These are phyloP conservation scores for Rhinella marina DNA, from an alignment of 2,797 vertebrate genomes.

Conservation along the genomic window DNA sequence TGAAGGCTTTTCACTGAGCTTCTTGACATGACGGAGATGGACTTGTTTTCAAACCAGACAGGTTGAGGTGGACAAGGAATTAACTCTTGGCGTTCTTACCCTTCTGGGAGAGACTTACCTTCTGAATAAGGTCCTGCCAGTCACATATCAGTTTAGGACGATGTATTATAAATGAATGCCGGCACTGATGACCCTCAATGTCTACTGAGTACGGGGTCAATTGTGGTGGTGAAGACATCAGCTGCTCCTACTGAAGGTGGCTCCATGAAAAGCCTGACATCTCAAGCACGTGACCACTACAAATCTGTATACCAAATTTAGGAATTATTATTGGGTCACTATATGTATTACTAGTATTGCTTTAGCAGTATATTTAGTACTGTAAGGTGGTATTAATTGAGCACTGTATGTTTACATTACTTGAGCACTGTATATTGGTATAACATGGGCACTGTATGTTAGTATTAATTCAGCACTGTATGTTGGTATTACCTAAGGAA, in stretches of 20 bases:
- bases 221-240: neutral
- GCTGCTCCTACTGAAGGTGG: neutral
- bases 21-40: slow-evolving; percentile 41
- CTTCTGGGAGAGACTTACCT: neutral
- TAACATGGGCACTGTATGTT: too few relatives aligned
- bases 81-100: slow-evolving; percentile 10
- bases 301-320: neutral
- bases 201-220: neutral
- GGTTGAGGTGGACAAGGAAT: slow-evolving; percentile 3
- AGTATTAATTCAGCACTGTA: too few relatives aligned
- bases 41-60: slow-evolving; percentile 30
- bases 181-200: neutral
- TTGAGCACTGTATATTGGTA: neutral
- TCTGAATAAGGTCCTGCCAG: neutral
- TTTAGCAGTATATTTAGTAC: too few relatives aligned
- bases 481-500: too few relatives aligned
- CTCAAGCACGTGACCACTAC: neutral
- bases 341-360: too few relatives aligned
- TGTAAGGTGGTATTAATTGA: neutral
- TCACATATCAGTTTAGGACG: neutral
- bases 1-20: slow-evolving; percentile 8
- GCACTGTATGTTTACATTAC: neutral
- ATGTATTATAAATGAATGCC: too few relatives aligned
- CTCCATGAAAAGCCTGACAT: neutral
- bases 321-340: too few relatives aligned